Evolutionary conservation across 2,113 vertebrate genomes (phyloP), one percentile per base, ranked within the genome.

Genomic region (Colaptes auratus): DNA sequence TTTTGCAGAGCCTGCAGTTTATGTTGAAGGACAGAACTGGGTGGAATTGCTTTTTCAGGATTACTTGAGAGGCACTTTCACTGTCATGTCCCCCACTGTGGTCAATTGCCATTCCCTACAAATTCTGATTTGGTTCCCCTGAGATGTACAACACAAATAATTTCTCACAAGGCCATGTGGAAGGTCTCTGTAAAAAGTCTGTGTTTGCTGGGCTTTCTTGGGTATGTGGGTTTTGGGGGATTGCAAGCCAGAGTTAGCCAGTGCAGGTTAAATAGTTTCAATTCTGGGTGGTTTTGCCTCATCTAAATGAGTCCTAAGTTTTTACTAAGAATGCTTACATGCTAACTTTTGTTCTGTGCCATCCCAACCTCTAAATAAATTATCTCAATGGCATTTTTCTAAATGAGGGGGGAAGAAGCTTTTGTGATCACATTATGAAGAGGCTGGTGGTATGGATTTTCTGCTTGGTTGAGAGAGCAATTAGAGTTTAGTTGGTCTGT

Each of bases 191-290:
- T 85, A 23, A 76, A 76, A 88, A 50, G 5, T 5, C 9, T 35
- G 9, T 53, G 36, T 63, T 60, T 59, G n/a, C 9, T 21, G 25
- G 5, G 7, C 9, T 35, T 67, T 70, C 48, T 10, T 52, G 12
- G 15, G 27, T 2, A 0, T 5, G 3, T 21, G 18, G 8, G 4
- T 4, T 7, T 75, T 12, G 16, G 6, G 15, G 21, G 23, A 3
- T 30, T 3, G 30, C 15, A 71, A n/a, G 24, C 42, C 39, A 1
- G 82, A 80, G 30, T 64, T 64, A 39, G 48, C 20, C 59, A 30
- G 18, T 1, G 0, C 53, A 48, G n/a, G 23, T 72, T 64, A 65
- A 58, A 46, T 25, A 52, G 44, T 73, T 72, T 75, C 33, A 55
- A 0, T 6, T 72, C 20, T 10, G 28, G 13, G 20, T 75, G 44